phyloP scores from a whole-genome alignment of 1,140 invertebrate species.

The Drosophila murphyi region DNA sequence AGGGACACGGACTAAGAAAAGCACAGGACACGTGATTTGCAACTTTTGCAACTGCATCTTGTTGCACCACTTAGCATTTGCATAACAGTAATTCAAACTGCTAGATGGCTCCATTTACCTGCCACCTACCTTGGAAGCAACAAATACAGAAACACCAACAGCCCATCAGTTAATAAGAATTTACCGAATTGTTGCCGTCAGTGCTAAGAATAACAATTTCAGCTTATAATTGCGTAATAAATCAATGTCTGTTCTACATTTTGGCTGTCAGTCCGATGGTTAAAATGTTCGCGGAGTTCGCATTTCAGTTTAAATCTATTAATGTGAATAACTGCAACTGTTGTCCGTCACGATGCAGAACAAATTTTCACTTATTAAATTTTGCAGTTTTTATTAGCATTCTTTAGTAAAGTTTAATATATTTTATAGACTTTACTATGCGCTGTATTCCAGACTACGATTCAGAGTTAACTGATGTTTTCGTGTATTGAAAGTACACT shows the following conservation, averaged over 20 bases:
- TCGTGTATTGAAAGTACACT: background rate
- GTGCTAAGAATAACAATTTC: slow-evolving; percentile 47
- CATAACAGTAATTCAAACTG: background rate
- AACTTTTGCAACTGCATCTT: slow-evolving; percentile 21
- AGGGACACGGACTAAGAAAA: slow-evolving; percentile 15
- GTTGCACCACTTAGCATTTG: slow-evolving; percentile 31
- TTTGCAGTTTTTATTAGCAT: background rate
- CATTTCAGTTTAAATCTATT: slow-evolving; percentile 49
- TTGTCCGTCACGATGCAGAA: slow-evolving; percentile 40
- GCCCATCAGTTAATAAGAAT: slow-evolving; percentile 12
- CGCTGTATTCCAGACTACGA: no score
- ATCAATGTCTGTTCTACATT: slow-evolving; percentile 77
- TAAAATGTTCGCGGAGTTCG: slow-evolving; percentile 43
- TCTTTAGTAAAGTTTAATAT: no score
- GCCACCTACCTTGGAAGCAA: background rate
- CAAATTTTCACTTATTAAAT: slow-evolving; percentile 14
- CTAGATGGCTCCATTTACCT: slow-evolving; percentile 10
- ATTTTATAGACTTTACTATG: no score
- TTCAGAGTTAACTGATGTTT: no score
- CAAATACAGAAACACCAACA: background rate
- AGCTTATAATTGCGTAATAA: slow-evolving; percentile 70
- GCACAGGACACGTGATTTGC: slow-evolving; percentile 10
- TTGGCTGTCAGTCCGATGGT: slow-evolving; percentile 58
- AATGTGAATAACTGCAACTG: slow-evolving; percentile 54
- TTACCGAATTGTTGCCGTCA: slow-evolving; percentile 19